Evolutionary conservation across 2,888 invertebrate species (phyloP).

Genomic region (Dioctria rufipes): DNA sequence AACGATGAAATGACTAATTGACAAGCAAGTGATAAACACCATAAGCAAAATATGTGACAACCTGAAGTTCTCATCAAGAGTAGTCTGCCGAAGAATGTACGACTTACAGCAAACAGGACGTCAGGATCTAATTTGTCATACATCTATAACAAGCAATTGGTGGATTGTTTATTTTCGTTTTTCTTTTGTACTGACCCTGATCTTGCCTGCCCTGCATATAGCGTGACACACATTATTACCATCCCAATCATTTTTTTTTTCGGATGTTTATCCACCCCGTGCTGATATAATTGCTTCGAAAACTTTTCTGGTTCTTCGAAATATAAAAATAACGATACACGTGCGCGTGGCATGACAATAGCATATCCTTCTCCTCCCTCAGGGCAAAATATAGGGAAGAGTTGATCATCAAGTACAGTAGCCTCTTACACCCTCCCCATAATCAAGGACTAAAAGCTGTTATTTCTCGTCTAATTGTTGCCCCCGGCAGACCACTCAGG

Average conservation of each 20-base stretch:
- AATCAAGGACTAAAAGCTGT: constrained; percentile 20
- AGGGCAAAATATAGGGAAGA: background rate
- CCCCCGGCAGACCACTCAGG: constrained; percentile 20
- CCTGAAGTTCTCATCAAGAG: background rate
- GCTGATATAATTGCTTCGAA: constrained; percentile 18
- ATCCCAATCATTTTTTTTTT: background rate
- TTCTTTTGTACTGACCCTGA: background rate
- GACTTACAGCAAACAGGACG: background rate
- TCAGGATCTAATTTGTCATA: constrained; percentile 22
- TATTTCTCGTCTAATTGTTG: constrained; percentile 47
- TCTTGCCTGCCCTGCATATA: too few species aligned
- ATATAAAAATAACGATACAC: constrained; percentile 39
- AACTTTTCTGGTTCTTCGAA: background rate
- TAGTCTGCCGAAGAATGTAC: too few species aligned
- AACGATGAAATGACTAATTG: constrained; percentile 40
- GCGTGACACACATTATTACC: background rate
- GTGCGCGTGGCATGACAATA: background rate
- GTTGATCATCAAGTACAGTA: background rate
- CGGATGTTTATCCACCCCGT: background rate
- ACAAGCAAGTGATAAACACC: constrained; percentile 24
- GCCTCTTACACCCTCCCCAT: background rate
- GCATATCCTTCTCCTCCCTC: background rate
- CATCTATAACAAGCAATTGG: constrained; percentile 33
- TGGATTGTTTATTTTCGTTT: constrained; percentile 23
- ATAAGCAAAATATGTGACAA: background rate